Conservation (phyloP, 2,797 vertebrate genomes). For the Apodemus agrarius region DNA sequence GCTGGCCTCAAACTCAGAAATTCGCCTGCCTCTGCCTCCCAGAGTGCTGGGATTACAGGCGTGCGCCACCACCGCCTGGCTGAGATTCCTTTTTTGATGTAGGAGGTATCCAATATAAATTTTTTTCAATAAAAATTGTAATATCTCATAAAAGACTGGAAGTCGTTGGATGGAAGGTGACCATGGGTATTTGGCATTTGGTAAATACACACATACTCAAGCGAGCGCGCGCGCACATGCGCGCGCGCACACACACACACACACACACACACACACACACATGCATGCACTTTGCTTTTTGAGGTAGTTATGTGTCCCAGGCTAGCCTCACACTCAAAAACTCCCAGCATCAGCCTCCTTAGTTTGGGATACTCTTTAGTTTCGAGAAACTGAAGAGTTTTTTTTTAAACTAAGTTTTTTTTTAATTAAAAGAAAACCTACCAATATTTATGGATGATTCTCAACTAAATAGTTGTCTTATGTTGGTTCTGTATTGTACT, state of each 20-base stretch:
- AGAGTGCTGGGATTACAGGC: too few relatives aligned
- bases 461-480: background rate
- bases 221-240: rapidly evolving
- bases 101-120: background rate
- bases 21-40: too few relatives aligned
- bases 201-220: background rate
- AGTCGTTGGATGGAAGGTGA: background rate
- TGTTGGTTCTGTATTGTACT: conserved; percentile 33
- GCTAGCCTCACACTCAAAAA: background rate
- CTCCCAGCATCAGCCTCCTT: background rate
- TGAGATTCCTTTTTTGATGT: background rate
- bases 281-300: background rate
- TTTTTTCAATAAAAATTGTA: background rate
- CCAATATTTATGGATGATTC: background rate
- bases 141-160: background rate
- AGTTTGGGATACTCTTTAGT: background rate
- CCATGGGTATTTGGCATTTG: background rate
- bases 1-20: too few relatives aligned
- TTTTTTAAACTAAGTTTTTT: background rate
- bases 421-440: background rate
- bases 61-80: too few relatives aligned
- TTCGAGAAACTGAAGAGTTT: background rate
- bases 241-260: background rate
- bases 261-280: too few relatives aligned
- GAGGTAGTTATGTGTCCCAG: background rate